phyloP scores from a whole-genome alignment of 2,113 vertebrate genomes.

The Sarotherodon lohbergeri region DNA sequence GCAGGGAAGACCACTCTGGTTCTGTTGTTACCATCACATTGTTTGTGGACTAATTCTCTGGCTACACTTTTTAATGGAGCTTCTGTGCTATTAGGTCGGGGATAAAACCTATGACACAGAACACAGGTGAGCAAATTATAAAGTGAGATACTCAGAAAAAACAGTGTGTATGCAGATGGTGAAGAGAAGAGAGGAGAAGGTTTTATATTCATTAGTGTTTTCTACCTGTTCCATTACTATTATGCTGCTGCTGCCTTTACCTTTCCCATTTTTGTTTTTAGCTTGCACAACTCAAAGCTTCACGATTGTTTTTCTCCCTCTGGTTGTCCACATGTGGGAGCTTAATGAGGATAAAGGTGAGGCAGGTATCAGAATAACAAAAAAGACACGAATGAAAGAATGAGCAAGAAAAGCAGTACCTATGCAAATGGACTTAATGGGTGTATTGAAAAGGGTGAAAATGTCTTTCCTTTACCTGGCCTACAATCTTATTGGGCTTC shows the following conservation, averaged over 20 bases:
- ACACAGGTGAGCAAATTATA: not conserved
- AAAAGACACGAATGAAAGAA: constrained; percentile 27
- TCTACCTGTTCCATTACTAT: constrained; percentile 31
- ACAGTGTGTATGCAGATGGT: not conserved
- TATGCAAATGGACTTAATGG: constrained; percentile 50
- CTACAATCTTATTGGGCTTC: not conserved
- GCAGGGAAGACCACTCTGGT: not conserved
- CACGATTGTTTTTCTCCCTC: constrained; percentile 16
- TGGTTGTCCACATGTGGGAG: not conserved
- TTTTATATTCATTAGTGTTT: constrained; percentile 49
- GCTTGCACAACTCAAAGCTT: not conserved
- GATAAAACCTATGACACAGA: not conserved
- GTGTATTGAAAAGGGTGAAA: constrained; percentile 24
- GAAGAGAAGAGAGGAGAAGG: not conserved
- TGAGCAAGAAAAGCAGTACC: not conserved
- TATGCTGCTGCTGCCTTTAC: constrained; percentile 27
- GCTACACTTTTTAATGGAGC: constrained; percentile 27
- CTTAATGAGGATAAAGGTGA: constrained; percentile 48
- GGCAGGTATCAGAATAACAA: constrained; percentile 36
- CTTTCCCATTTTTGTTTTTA: constrained; percentile 13
- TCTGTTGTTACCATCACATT: not conserved
- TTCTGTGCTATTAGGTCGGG: not conserved
- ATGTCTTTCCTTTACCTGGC: constrained; percentile 3
- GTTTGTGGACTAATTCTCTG: not conserved
- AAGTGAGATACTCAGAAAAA: not conserved